Percentiles rank a stretch among this genome's conserved stretches.
Conservation (phyloP, 1,140 invertebrate genomes). For the Heterodera carotae region DNA sequence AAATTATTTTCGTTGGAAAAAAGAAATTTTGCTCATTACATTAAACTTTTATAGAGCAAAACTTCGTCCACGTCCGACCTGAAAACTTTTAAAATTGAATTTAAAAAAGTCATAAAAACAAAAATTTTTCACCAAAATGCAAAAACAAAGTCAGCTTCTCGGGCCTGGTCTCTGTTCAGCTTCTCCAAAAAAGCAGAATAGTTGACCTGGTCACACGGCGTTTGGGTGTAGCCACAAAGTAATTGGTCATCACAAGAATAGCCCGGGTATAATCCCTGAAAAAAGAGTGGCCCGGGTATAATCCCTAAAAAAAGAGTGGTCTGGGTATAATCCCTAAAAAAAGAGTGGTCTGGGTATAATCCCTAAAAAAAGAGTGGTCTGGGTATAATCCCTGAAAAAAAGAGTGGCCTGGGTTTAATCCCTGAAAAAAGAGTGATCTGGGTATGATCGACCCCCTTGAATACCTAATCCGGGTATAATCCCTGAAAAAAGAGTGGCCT, state of each 20-base stretch:
- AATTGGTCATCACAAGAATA: conserved; percentile 64
- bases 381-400: too few relatives aligned
- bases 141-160: conserved; percentile 63
- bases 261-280: conserved; percentile 58
- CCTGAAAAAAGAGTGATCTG: too few relatives aligned
- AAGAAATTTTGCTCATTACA: background rate
- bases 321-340: too few relatives aligned
- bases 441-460: too few relatives aligned
- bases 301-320: too few relatives aligned
- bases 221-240: conserved; percentile 61
- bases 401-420: too few relatives aligned
- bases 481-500: conserved; percentile 18
- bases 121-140: conserved; percentile 62
- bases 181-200: conserved; percentile 64
- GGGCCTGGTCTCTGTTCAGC: conserved; percentile 56
- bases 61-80: conserved; percentile 20
- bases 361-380: too few relatives aligned
- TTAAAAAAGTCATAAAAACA: conserved; percentile 13
- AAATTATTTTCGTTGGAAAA: conserved; percentile 62
- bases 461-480: conserved; percentile 64
- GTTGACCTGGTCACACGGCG: conserved; percentile 58
- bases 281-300: background rate
- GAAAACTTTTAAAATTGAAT: conserved; percentile 4
- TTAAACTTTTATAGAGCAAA: conserved; percentile 29
- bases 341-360: too few relatives aligned